Evolutionary conservation across 2,888 invertebrate species (phyloP).

Genomic region (Tolmerus cingulatus): DNA sequence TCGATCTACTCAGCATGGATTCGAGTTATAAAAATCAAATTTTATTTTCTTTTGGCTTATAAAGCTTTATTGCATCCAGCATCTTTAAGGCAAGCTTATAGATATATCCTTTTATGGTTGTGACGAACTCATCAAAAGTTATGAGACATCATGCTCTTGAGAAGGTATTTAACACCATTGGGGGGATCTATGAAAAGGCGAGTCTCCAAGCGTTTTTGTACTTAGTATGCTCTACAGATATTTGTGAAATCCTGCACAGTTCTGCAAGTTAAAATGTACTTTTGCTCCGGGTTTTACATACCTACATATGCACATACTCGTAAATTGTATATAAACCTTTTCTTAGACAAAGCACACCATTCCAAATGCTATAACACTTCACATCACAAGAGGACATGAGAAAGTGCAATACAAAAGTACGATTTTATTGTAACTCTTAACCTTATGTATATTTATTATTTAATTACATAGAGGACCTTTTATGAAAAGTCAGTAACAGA

Average conservation of each 20-base stretch:
- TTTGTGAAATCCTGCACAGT: neutral
- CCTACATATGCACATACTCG: no score
- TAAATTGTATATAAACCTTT: no score
- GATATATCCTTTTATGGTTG: neutral
- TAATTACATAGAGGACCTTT: no score
- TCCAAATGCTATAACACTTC: no score
- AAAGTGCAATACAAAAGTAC: no score
- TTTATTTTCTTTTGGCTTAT: neutral
- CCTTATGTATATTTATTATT: no score
- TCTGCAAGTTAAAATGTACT: neutral
- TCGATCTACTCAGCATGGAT: neutral
- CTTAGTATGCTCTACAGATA: neutral
- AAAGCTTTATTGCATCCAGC: neutral
- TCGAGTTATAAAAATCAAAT: neutral
- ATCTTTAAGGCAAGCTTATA: neutral
- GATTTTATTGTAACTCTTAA: no score
- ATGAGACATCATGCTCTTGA: neutral
- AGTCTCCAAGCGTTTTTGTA: neutral
- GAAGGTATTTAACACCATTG: neutral
- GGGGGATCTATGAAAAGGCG: neutral
- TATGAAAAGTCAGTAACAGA: no score
- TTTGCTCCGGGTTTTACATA: neutral
- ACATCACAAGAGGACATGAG: no score
- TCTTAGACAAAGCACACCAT: no score
- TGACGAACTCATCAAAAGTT: neutral